Conservation (phyloP, 2,113 vertebrate genomes). For the Andinoacara biseriatus region DNA sequence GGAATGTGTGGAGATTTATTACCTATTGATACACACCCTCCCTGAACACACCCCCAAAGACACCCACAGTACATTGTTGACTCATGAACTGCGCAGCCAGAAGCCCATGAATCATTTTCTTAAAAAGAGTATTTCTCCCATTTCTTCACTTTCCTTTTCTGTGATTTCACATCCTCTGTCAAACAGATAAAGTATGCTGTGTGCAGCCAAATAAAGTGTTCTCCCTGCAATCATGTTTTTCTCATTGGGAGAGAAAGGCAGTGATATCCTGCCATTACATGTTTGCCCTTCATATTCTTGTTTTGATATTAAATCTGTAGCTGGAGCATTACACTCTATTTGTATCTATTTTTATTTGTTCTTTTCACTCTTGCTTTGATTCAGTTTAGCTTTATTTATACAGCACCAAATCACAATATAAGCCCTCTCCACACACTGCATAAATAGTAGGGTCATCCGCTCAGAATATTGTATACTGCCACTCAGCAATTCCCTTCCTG, state of each 20-base stretch:
- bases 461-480: neutral
- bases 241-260: conserved; percentile 59
- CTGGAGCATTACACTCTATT: neutral
- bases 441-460: neutral
- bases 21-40: conserved; percentile 76
- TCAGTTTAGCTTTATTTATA: neutral
- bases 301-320: conserved; percentile 34
- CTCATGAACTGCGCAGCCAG: conserved; percentile 75
- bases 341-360: neutral
- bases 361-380: neutral
- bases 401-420: neutral
- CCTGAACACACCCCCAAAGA: conserved; percentile 72
- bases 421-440: neutral
- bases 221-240: conserved; percentile 47
- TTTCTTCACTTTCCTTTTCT: conserved; percentile 59
- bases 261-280: conserved; percentile 41
- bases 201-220: conserved; percentile 72
- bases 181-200: conserved; percentile 73
- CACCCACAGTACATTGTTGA: conserved; percentile 78
- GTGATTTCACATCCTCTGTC: conserved; percentile 75
- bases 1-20: conserved; percentile 76
- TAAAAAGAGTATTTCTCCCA: conserved; percentile 65
- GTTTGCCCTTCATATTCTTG: conserved; percentile 30
- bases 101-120: conserved; percentile 77
- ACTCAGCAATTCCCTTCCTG: neutral